A percentile compares a stretch with the other conserved stretches of the same genome.
These are phyloP conservation scores for Geodia barretti DNA, from an alignment of 37 sponge, comb jelly and placozoan species.

Conservation along the genomic window DNA sequence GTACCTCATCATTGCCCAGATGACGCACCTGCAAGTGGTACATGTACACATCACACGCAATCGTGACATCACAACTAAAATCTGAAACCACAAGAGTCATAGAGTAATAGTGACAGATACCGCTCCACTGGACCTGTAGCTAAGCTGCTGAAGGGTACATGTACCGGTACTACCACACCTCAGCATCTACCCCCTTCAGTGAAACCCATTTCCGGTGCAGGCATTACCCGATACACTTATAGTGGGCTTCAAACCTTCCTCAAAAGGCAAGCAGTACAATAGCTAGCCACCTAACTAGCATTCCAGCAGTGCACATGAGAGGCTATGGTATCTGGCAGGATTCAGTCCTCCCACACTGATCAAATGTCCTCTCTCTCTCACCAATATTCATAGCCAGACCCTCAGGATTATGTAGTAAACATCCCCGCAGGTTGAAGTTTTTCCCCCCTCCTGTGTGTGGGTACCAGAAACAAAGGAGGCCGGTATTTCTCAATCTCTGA, in stretches of 20 bases:
- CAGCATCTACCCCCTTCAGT: not conserved
- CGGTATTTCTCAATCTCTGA: too few species aligned
- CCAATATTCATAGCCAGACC: not conserved
- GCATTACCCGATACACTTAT: not conserved
- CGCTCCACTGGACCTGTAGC: too few species aligned
- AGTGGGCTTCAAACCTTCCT: not conserved
- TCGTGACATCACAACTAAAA: not conserved
- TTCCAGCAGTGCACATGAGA: not conserved
- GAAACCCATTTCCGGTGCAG: not conserved
- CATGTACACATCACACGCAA: not conserved
- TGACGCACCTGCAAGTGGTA: constrained; percentile 76
- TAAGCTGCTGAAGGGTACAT: too few species aligned
- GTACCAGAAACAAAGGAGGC: too few species aligned
- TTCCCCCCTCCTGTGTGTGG: too few species aligned
- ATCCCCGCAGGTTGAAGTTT: too few species aligned
- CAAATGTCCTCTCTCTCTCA: not conserved
- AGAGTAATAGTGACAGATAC: too few species aligned
- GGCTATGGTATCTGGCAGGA: not conserved
- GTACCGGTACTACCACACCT: not conserved
- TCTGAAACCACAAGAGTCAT: constrained; percentile 22
- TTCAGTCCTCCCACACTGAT: not conserved
- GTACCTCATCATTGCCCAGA: constrained; percentile 97
- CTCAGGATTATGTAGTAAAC: too few species aligned
- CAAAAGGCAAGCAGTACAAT: not conserved
- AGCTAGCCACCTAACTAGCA: not conserved